Base-by-base conservation (phyloP, 1,140 invertebrate species). In the Lepidurus packardi region DNA sequence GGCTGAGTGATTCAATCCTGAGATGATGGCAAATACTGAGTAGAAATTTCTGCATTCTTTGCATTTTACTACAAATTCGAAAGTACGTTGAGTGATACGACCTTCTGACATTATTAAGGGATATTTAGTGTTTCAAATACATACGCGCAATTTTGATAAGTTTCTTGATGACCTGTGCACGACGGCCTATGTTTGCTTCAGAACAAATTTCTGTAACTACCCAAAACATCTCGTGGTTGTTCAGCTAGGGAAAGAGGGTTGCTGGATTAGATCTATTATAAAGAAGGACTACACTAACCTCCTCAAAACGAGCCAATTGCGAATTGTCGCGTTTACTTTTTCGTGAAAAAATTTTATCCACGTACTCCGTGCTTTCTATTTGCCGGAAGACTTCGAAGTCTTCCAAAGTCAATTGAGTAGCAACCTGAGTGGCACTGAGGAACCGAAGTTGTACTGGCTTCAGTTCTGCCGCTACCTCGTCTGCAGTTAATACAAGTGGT, bases 141-240 rank as follows among this genome's bases (percentile, higher is more conserved):
- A 85, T 84, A 86, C 88, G 84, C 73, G 90, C 90, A 75, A 99
- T 94, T 90, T 99, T 99, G 80, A 99, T 98, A 85, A 99, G 99
- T 84, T 99, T 96, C 85, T 99, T 99, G 80, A 99, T 94, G 81
- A 98, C 95, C 88, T 98, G 98, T 84, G 94, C 95, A 80, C 98
- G 88, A 81, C 95, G 90, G 74, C 96, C 91, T 80, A 95, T 88
- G 87, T 96, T 98, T 81, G 91, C 91, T 86, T 99, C 98, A 76
- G 91, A 91, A 81, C 96, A 97, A 25, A 99, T 93, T 89, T 99
- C 97, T 5, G 95, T 98, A 0, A 98, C 96, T 1, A 99, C 97
- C 98, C 98, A 99, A 86, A 98, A 99, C 95, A 99, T 99, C 88
- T 99, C 98, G 83, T 94, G 91, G 86, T 99, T 99, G 73, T 98